Evolutionary conservation across 1,140 invertebrate genomes (phyloP), one percentile per base, ranked within the genome.

Genomic region (Phymastichus coffea): DNA sequence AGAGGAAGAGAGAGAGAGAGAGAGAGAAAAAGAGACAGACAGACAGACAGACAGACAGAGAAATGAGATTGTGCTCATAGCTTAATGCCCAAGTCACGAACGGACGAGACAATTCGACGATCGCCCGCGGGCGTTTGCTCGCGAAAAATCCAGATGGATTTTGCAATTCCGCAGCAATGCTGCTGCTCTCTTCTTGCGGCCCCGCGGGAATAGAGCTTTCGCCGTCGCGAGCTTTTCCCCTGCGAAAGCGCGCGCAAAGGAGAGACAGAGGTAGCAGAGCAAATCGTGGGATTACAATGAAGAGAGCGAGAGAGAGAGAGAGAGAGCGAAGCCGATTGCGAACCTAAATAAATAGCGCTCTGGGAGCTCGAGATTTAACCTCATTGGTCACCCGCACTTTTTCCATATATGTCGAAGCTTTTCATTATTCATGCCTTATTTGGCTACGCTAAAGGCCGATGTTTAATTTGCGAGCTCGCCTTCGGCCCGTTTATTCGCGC

Each of bases 291-390:
- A 53, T 59, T 47, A 59, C 41, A 53, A 59, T 52, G 48, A n/a
- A n/a, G n/a, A n/a, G n/a, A n/a, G n/a, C n/a, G n/a, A n/a, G n/a
- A n/a, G n/a, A n/a, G n/a, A n/a, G n/a, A n/a, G n/a, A n/a, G n/a
- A n/a, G n/a, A n/a, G n/a, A 38, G 28, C 7, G 40, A 44, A 53
- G 38, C 30, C 57, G 41, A 46, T 53, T 52, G 57, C 41, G 22
- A 53, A 47, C 57, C 57, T 53, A 59, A 59, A 53, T 53, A 59
- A 59, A 59, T 38, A 53, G 8, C 17, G 22, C n/a, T 12, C n/a
- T 2, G 17, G 25, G 15, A n/a, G 8, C n/a, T 20, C 37, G 46
- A 64, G 65, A 69, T 65, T 67, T 66, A 40, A 38, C 55, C 63
- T 44, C 57, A 60, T 55, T 17, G 22, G 23, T 30, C 23, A 37